Conservation (phyloP, 2,113 vertebrate genomes). For the Actinemys pallida region DNA sequence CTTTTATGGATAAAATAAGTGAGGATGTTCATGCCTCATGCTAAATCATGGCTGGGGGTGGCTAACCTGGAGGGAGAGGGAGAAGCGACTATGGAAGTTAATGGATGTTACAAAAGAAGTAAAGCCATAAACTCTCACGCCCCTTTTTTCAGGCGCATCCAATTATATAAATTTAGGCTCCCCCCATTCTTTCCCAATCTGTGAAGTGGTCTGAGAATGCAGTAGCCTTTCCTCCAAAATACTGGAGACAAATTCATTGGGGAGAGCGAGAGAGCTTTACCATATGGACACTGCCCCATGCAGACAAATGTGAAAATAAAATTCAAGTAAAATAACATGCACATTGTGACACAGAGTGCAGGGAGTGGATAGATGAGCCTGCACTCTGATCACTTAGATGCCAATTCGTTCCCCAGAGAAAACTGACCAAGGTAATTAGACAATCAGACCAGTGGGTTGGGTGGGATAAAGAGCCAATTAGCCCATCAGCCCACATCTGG, state of each 20-base stretch:
- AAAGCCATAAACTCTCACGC: neutral
- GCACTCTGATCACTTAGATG: neutral
- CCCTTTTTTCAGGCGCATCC: slow-evolving; percentile 25
- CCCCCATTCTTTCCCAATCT: neutral
- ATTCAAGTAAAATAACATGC: neutral
- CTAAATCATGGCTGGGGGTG: slow-evolving; percentile 72
- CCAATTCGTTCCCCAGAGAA: neutral
- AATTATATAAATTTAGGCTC: neutral
- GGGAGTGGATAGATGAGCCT: neutral
- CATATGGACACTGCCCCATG: neutral
- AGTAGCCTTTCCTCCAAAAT: neutral
- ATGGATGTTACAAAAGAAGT: slow-evolving; percentile 34
- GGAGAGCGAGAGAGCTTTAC: neutral
- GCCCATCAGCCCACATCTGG: neutral
- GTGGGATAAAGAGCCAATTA: neutral
- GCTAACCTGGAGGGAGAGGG: slow-evolving; percentile 43
- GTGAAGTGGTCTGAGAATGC: neutral
- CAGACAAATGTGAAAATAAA: neutral
- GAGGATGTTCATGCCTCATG: slow-evolving; percentile 70
- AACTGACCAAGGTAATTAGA: neutral
- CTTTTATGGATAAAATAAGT: slow-evolving; percentile 80
- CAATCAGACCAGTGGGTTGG: too few relatives aligned
- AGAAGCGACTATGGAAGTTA: slow-evolving; percentile 24
- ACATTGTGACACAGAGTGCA: neutral
- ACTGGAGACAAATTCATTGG: neutral